These are phyloP conservation scores for Apogon talboti DNA, from an alignment of 2,797 vertebrate species.

Conservation along the genomic window DNA sequence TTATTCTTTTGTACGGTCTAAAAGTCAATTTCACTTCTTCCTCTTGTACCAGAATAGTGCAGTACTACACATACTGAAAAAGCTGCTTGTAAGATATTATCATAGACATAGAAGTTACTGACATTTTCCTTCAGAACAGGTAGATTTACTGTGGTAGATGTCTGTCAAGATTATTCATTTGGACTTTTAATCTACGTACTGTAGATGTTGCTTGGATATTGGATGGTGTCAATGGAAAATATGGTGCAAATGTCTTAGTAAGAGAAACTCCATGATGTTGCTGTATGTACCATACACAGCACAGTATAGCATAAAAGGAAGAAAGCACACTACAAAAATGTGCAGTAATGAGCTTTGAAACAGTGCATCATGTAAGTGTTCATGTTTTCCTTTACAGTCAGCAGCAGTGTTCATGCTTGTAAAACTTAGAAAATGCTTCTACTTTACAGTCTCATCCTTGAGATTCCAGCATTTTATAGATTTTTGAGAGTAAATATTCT, in stretches of 20 bases:
- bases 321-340: background rate
- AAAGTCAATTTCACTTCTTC: conserved; percentile 5
- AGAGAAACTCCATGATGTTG: background rate
- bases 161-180: too few species aligned
- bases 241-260: too few species aligned
- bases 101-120: too few species aligned
- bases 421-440: background rate
- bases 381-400: background rate
- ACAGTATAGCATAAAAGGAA: background rate
- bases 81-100: too few species aligned
- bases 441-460: background rate
- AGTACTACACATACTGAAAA: background rate
- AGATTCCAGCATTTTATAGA: too few species aligned
- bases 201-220: too few species aligned
- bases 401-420: background rate
- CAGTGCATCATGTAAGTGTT: background rate
- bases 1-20: background rate
- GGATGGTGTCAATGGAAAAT: too few species aligned
- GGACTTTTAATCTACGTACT: too few species aligned
- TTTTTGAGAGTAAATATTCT: too few species aligned
- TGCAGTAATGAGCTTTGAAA: background rate
- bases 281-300: too few species aligned
- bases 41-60: background rate
- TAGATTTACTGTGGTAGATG: too few species aligned
- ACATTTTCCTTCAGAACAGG: too few species aligned